Evolutionary conservation across 2,797 vertebrate species (phyloP).

Genomic region (Allobates femoralis): DNA sequence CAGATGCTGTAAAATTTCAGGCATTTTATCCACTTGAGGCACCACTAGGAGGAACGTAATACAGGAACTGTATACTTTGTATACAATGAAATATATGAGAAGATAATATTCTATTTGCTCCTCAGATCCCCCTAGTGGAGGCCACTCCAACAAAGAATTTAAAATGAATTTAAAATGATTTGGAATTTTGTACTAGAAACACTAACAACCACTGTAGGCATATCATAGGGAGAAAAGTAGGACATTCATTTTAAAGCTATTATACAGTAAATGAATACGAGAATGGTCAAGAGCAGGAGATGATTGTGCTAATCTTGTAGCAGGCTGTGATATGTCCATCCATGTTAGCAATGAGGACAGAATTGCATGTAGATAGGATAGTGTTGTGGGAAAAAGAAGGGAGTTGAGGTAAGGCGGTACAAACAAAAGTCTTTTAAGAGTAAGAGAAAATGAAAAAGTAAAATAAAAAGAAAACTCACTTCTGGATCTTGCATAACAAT

Average conservation of each 20-base stretch:
- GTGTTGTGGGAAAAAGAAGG: background rate
- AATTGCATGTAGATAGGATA: background rate
- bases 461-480: conserved; percentile 80
- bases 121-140: too few species aligned
- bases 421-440: background rate
- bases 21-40: too few species aligned
- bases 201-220: too few species aligned
- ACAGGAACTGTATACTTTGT: too few species aligned
- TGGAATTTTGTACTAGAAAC: background rate
- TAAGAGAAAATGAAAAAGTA: background rate
- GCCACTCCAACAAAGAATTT: too few species aligned
- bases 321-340: background rate
- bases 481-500: conserved; percentile 94
- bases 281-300: background rate
- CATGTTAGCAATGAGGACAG: background rate
- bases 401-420: background rate
- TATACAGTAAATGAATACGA: background rate
- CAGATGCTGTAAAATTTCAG: too few species aligned
- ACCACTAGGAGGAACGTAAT: too few species aligned
- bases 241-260: background rate
- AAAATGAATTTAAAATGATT: too few species aligned
- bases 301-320: background rate
- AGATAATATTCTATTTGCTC: too few species aligned
- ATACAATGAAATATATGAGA: too few species aligned
- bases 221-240: background rate